A percentile compares a stretch with the other conserved stretches of the same genome.
phyloP scores from a whole-genome alignment of 2,797 vertebrate genomes.

The Halcyon smyrnensis region DNA sequence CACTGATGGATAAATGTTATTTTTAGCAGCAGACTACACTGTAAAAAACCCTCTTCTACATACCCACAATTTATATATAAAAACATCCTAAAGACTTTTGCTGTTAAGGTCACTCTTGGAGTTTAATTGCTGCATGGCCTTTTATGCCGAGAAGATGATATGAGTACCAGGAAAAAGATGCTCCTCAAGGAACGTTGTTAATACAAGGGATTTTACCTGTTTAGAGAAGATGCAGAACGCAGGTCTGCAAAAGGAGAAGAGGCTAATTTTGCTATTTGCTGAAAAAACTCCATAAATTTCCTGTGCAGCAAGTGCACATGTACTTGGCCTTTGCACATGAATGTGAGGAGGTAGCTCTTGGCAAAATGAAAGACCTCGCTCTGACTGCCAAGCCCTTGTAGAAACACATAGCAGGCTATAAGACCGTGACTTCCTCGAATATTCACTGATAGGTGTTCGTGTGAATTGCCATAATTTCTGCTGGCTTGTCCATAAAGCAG shows the following conservation, averaged over 20 bases:
- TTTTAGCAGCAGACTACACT: not conserved
- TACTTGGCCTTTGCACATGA: not conserved
- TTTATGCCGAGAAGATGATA: not conserved
- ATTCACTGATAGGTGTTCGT: too few species aligned
- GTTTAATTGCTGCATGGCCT: not conserved
- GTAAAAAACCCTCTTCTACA: not conserved
- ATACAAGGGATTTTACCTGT: not conserved
- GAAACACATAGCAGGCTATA: rapidly evolving
- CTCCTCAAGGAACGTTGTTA: not conserved
- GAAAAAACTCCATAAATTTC: not conserved
- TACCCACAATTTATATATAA: not conserved
- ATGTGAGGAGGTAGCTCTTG: rapidly evolving
- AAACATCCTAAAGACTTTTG: not conserved
- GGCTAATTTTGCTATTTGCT: not conserved
- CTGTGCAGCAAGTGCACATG: not conserved
- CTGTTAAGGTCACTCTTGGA: not conserved
- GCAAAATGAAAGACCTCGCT: rapidly evolving
- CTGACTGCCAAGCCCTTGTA: not conserved
- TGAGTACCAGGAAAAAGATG: not conserved
- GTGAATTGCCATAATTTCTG: not conserved
- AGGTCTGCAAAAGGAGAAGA: not conserved
- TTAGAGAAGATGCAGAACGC: not conserved
- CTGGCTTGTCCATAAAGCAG: not conserved
- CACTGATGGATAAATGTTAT: not conserved
- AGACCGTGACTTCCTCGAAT: rapidly evolving